A percentile compares a stretch with the other conserved stretches of the same genome.
These are phyloP conservation scores for Elephantulus edwardii DNA, from an alignment of 2,113 vertebrate genomes.

Conservation along the genomic window DNA sequence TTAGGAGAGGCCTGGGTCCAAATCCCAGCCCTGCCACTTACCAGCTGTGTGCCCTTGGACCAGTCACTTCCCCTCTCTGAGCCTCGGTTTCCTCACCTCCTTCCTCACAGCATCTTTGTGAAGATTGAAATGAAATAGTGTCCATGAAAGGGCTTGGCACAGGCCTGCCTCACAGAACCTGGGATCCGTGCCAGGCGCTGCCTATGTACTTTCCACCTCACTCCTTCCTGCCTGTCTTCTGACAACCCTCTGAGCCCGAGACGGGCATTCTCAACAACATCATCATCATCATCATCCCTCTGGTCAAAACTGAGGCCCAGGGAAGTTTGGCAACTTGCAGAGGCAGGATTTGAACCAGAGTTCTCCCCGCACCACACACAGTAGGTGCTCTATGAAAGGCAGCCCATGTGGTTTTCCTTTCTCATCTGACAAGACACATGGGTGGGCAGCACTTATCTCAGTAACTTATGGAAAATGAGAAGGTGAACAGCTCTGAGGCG, in stretches of 20 bases:
- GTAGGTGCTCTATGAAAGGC: not conserved
- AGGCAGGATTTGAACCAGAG: constrained; percentile 29
- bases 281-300: not conserved
- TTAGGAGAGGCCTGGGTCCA: constrained; percentile 61
- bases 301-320: constrained; percentile 30
- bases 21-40: constrained; percentile 72
- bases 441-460: not conserved
- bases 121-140: constrained; percentile 77
- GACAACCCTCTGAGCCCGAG: constrained; percentile 45
- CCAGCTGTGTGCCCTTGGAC: constrained; percentile 70
- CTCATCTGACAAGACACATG: constrained; percentile 13
- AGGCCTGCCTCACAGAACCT: constrained; percentile 65
- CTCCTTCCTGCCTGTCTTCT: not conserved
- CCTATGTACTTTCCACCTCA: not conserved
- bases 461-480: constrained; percentile 38
- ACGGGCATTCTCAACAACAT: not conserved
- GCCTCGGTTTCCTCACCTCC: constrained; percentile 75
- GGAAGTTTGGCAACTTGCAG: constrained; percentile 26
- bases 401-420: not conserved
- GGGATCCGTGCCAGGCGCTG: not conserved
- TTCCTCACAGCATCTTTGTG: constrained; percentile 78
- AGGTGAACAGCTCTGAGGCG: constrained; percentile 19
- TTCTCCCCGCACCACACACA: not conserved
- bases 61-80: constrained; percentile 74
- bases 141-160: constrained; percentile 67